These are phyloP conservation scores for Peromyscus attwateri DNA, from an alignment of 2,797 vertebrate genomes.

Conservation along the genomic window DNA sequence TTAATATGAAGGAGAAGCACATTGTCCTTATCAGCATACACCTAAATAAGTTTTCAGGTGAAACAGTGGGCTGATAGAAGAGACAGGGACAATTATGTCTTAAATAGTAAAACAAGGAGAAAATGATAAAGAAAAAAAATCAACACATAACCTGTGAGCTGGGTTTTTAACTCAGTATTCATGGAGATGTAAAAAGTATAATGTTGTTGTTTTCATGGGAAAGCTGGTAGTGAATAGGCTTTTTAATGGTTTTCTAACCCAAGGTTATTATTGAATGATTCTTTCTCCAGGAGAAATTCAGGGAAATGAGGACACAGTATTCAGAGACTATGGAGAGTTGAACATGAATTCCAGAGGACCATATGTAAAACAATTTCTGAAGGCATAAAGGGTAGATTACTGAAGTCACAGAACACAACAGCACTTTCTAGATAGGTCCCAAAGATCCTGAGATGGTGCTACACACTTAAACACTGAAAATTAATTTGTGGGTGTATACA, in stretches of 20 bases:
- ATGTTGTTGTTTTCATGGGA: neutral
- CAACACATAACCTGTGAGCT: fast-evolving
- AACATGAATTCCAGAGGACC: too few relatives aligned
- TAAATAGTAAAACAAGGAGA: neutral
- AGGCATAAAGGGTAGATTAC: neutral
- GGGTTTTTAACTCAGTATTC: neutral
- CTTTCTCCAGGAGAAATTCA: neutral
- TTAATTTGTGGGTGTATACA: neutral
- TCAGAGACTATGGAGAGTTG: neutral
- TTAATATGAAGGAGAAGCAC: neutral
- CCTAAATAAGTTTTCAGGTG: neutral
- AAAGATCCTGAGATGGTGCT: neutral
- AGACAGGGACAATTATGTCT: neutral
- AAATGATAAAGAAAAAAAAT: neutral
- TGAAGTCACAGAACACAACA: neutral
- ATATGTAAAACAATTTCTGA: neutral
- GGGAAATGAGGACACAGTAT: neutral
- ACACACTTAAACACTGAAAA: neutral
- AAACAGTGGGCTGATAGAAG: neutral
- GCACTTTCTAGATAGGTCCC: fast-evolving
- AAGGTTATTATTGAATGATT: neutral
- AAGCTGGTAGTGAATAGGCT: neutral
- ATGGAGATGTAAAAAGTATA: neutral
- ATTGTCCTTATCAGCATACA: neutral
- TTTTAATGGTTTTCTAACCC: neutral